Evolutionary conservation across 2,113 vertebrate species (phyloP).

Genomic region (Gila orcuttii): DNA sequence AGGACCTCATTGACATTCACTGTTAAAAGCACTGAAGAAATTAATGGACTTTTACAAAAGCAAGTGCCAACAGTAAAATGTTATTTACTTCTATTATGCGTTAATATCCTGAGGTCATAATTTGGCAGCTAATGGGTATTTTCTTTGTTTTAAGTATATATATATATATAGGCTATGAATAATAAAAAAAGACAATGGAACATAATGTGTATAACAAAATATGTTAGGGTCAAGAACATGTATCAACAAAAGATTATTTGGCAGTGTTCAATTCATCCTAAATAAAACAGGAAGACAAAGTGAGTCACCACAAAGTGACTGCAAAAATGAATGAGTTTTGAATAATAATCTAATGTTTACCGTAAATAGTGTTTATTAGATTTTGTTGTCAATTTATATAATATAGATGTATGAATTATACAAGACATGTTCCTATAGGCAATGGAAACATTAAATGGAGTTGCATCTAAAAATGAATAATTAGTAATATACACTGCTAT

Average conservation of each 20-base stretch:
- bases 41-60: not conserved
- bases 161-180: not conserved
- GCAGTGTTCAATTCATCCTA: not conserved
- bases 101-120: conserved; percentile 9
- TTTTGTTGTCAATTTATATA: too few relatives aligned
- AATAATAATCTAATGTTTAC: too few relatives aligned
- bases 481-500: not conserved
- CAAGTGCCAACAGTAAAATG: not conserved
- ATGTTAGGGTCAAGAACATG: not conserved
- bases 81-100: not conserved
- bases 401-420: too few relatives aligned
- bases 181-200: not conserved
- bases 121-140: not conserved
- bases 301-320: not conserved
- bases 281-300: not conserved
- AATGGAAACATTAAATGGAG: too few relatives aligned
- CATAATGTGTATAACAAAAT: not conserved
- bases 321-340: too few relatives aligned
- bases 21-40: conserved; percentile 17
- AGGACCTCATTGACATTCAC: conserved; percentile 20
- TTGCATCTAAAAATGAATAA: too few relatives aligned
- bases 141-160: not conserved
- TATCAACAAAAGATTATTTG: not conserved
- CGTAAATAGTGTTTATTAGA: too few relatives aligned
- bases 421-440: too few relatives aligned